Base-by-base conservation (phyloP, 2,888 invertebrate species). In the Plagiodera versicolora region DNA sequence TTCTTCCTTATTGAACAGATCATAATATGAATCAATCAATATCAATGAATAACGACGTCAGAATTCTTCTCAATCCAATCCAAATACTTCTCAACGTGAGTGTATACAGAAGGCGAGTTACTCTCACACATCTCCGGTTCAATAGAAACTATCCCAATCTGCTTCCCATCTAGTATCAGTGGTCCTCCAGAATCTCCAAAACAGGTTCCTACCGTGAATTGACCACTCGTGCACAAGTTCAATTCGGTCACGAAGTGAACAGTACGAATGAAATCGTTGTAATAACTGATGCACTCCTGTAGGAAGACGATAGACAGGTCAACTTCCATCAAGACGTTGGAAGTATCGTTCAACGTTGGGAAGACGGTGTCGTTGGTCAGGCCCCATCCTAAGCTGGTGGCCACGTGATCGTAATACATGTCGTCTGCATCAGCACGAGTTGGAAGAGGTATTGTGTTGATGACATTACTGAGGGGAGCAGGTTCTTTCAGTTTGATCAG, bases 181-280 rank as follows among this genome's bases (percentile, higher is more conserved):
- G 73, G 61, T 35, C 73, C 71, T 16, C 73, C 72, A 10, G 72
- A 72, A 56, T 73, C 73, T 11, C 72, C 72, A 17, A 67, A 56
- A 52, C 71, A 73, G 4, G 71, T 71, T n/a, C 72, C 72, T 45
- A 63, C 69, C 49, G 70, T 69, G 30, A 56, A 64, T 35, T 66
- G 67, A 1, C 72, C 74, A 30, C 61, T 65, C 1, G 72, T 71
- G 50, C 74, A 74, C 8, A 74, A 14, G 50, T 72, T 70, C 11
- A 62, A 61, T 6, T 66, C 64, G 3, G 66, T 67, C 3, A 73
- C 63, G 53, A 65, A 72, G 1, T 48, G 24, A 5, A 66, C 57
- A 17, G 63, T 57, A 4, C 46, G 30, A 18, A 56, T 59, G 14
- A 68, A 48, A 30, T 69, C 68, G 35, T 73, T 69, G 47, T 67